These are phyloP conservation scores for Borostomias antarcticus DNA, from an alignment of 2,797 vertebrate species.

Conservation along the genomic window DNA sequence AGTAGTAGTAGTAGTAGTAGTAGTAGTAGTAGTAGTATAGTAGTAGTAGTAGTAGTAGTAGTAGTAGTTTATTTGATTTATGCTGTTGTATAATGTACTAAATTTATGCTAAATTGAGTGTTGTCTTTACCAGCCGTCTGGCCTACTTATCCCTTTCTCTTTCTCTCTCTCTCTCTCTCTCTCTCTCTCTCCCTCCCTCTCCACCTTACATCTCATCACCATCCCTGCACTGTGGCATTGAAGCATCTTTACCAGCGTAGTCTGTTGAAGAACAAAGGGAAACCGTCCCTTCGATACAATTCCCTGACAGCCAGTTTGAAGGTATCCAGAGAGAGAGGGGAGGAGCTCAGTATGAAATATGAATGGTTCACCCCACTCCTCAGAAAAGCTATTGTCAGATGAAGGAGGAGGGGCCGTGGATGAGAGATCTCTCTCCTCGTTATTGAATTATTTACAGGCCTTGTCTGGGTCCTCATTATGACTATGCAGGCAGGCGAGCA, in stretches of 20 bases:
- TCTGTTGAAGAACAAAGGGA: not conserved
- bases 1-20: too few species aligned
- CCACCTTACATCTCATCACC: not conserved
- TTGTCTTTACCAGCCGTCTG: not conserved
- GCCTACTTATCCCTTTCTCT: not conserved
- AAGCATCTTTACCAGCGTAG: not conserved
- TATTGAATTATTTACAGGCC: constrained; percentile 79
- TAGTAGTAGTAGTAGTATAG: too few species aligned
- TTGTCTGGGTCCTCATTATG: constrained; percentile 72
- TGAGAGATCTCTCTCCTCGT: constrained; percentile 68
- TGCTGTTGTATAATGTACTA: too few species aligned
- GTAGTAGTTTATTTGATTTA: too few species aligned
- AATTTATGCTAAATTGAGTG: not conserved
- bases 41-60: too few species aligned
- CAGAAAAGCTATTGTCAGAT: constrained; percentile 63
- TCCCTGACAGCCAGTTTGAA: not conserved
- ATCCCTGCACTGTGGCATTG: not conserved
- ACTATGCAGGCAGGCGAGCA: constrained; percentile 59
- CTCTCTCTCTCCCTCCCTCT: not conserved
- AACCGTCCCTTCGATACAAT: not conserved
- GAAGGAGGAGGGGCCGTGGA: constrained; percentile 45
- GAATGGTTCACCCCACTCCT: constrained; percentile 53
- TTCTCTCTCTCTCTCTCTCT: not conserved
- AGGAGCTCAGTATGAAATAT: constrained; percentile 39
- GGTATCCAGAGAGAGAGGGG: constrained; percentile 19